Evolutionary conservation across 2,888 invertebrate genomes (phyloP), one percentile per base, ranked within the genome.

Genomic region (Cerastis leucographa): DNA sequence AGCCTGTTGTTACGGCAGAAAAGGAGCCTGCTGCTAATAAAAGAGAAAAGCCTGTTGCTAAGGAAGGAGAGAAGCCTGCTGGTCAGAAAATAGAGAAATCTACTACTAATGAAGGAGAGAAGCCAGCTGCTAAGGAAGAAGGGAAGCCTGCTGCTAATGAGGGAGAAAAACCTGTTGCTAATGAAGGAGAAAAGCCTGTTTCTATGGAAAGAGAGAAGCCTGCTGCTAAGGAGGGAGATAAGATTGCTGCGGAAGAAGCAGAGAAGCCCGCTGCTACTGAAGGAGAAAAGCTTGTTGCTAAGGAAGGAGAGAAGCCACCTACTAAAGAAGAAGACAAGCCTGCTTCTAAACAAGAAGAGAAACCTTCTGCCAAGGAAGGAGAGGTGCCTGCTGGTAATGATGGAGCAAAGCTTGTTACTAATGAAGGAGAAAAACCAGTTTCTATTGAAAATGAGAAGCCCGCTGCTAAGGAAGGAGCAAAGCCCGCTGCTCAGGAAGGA

Each of bases 111-210:
- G 66, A 81, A 59, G 11, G 42, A 11, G 62, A 78, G 19, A 64
- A 74, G 17, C 11, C 73, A 1, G n/a, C 62, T 14, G 49, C 68
- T 17, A 65, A 85, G 11, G 77, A 84, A 54, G 35, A 35, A 59
- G 42, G 78, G 29, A 62, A 14, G 42, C 42, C 70, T 54, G 66
- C 71, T 49, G 65, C 76, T 56, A 68, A 74, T 1, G 59, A 71
- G 59, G 42, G 64, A 81, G 22, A 19, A 1, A 49, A 19, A 1
- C 1, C 46, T 0, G 3, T 65, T 42, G 9, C 66, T 3, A 79
- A 74, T 6, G 71, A 78, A 42, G 56, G 51, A 0, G 74, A 80
- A 19, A 76, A 71, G 0, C 9, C 70, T n/a, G 4, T n/a, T 8
- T 0, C 62, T 6, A 25, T 62, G 2, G 44, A 67, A 14, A 22